Conservation (phyloP, 2,888 invertebrate species). For the Stenodera caucasica region DNA sequence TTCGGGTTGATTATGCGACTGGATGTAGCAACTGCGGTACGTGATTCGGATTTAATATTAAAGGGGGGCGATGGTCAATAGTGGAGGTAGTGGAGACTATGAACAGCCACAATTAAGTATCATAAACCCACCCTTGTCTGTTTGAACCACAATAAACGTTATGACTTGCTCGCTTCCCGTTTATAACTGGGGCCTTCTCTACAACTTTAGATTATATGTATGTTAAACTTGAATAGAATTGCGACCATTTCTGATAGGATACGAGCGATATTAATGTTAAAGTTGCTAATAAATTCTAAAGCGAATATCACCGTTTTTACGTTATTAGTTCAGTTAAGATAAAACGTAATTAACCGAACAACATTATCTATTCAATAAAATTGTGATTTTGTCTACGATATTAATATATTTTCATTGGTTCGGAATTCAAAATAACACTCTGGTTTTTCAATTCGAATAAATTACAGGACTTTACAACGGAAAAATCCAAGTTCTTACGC, state of each 20-base stretch:
- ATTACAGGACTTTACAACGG: background rate
- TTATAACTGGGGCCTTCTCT: background rate
- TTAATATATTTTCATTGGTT: no score
- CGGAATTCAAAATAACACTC: background rate
- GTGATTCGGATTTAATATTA: conserved; percentile 1
- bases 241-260: background rate
- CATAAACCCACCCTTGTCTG: background rate
- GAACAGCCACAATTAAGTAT: conserved; percentile 3
- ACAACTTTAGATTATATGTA: conserved; percentile 3
- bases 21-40: no score
- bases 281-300: background rate
- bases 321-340: background rate
- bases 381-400: background rate
- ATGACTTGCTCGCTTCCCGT: conserved; percentile 5
- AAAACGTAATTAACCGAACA: background rate
- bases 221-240: background rate
- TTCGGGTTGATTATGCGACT: background rate
- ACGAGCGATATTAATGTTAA: background rate
- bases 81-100: background rate
- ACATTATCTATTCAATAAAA: background rate
- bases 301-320: background rate
- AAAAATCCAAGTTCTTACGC: background rate
- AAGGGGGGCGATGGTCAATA: background rate
- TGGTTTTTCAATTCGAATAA: background rate
- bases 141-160: conserved; percentile 2